These are phyloP conservation scores for Chauna torquata DNA, from an alignment of 2,113 vertebrate genomes.

Conservation along the genomic window DNA sequence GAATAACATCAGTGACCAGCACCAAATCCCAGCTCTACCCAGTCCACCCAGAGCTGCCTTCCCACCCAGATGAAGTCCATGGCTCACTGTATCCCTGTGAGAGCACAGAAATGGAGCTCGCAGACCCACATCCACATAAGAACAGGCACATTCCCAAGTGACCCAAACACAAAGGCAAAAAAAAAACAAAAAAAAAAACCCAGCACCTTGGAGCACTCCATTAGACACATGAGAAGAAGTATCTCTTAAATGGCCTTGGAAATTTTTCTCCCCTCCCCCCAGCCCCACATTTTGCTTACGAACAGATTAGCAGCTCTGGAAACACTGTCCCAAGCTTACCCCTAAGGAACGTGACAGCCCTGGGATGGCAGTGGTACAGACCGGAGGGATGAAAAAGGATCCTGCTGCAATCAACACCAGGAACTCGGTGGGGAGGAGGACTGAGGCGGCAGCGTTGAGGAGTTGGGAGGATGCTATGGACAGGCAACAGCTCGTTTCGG, in stretches of 20 bases:
- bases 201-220: not conserved
- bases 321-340: not conserved
- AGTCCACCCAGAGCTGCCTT: not conserved
- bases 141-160: accelerated
- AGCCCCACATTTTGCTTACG: not conserved
- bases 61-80: not conserved
- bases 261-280: not conserved
- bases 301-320: not conserved
- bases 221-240: not conserved
- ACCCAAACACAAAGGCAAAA: not conserved
- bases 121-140: not conserved
- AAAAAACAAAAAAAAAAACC: not conserved
- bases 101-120: not conserved
- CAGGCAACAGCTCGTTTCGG: accelerated
- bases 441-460: not conserved
- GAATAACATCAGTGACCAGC: not conserved
- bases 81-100: not conserved
- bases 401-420: not conserved
- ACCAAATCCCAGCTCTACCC: not conserved
- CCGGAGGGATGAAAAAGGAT: not conserved
- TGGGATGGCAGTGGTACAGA: not conserved
- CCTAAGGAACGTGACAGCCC: not conserved
- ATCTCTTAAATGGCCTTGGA: not conserved
- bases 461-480: not conserved
- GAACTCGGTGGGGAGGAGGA: not conserved